These are phyloP conservation scores for Oncorhynchus clarkii DNA, from an alignment of 2,113 vertebrate species.

Conservation along the genomic window DNA sequence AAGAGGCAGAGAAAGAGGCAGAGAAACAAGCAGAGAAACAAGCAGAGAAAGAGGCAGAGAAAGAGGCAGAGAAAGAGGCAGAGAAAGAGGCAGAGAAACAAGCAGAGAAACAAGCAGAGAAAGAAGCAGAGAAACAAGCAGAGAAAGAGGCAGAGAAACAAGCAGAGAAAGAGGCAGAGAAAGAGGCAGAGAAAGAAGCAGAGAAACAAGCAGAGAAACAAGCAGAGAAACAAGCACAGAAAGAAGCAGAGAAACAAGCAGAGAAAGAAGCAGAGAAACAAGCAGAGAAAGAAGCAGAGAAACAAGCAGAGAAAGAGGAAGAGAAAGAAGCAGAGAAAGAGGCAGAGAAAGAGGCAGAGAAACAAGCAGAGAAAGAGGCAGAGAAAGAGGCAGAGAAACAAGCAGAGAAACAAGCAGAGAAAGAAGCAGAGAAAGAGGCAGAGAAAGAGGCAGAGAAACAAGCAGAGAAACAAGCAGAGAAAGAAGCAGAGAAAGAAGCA, in stretches of 20 bases:
- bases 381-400: constrained; percentile 15
- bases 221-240: too few species aligned
- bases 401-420: constrained; percentile 4
- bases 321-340: constrained; percentile 8
- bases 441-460: background rate
- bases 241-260: background rate
- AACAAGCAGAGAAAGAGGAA: too few species aligned
- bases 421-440: constrained; percentile 10
- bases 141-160: constrained; percentile 1
- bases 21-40: constrained; percentile 13
- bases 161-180: constrained; percentile 7
- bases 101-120: constrained; percentile 5
- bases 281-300: too few species aligned
- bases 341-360: constrained; percentile 10
- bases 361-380: constrained; percentile 10
- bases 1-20: constrained; percentile 9
- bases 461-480: constrained; percentile 11
- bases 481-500: background rate
- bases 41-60: too few species aligned
- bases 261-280: too few species aligned
- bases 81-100: constrained; percentile 13
- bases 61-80: constrained; percentile 19
- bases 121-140: constrained; percentile 4
- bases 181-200: background rate
- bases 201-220: background rate